A percentile compares a stretch with the other conserved stretches of the same genome.
phyloP scores from a whole-genome alignment of 2,797 vertebrate genomes.

The Helicolenus hilgendorfi region DNA sequence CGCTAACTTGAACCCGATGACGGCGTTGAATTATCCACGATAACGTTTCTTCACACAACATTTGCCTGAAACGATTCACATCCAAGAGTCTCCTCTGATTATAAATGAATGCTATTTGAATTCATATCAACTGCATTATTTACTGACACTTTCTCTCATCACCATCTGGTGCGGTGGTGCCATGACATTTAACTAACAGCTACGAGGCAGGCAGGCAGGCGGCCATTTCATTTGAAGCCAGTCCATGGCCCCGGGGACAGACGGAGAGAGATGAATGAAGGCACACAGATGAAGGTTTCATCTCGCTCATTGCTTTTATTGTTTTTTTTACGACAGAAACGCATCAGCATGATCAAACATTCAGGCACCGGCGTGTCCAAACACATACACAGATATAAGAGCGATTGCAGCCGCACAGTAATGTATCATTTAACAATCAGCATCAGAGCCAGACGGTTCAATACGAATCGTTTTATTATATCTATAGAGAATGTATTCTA shows the following conservation, averaged over 20 bases:
- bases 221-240: conserved; percentile 67
- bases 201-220: conserved; percentile 48
- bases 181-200: conserved; percentile 81
- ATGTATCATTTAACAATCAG: neutral
- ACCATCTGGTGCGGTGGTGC: conserved; percentile 65
- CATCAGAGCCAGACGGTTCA: conserved; percentile 1
- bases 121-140: conserved; percentile 67
- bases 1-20: neutral
- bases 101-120: conserved; percentile 57
- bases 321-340: conserved; percentile 18
- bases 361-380: neutral
- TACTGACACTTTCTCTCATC: conserved; percentile 67
- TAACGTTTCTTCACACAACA: neutral
- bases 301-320: conserved; percentile 31
- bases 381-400: neutral
- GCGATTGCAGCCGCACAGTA: neutral
- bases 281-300: conserved; percentile 41
- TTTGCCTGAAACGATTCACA: conserved; percentile 6
- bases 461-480: conserved; percentile 2
- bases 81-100: conserved; percentile 37
- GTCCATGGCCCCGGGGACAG: conserved; percentile 25
- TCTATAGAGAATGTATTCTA: neutral
- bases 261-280: conserved; percentile 58
- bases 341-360: conserved; percentile 7
- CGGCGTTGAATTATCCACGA: neutral